phyloP scores from a whole-genome alignment of 2,797 vertebrate genomes.

The Acipenser transmontanus region DNA sequence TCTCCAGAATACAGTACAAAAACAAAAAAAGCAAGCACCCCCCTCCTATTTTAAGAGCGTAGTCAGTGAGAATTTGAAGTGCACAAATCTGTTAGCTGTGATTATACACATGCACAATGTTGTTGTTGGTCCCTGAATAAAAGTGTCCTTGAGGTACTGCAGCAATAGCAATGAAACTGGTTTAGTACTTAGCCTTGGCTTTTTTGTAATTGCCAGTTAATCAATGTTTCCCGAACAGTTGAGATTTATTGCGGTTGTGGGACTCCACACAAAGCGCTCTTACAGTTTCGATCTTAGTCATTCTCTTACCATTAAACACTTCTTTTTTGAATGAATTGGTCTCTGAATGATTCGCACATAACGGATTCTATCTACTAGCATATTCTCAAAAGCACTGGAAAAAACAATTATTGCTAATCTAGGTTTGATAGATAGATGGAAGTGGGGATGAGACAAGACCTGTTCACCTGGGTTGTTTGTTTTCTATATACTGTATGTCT shows the following conservation, averaged over 20 bases:
- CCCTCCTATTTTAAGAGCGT: too few species aligned
- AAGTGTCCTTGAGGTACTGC: too few species aligned
- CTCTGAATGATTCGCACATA: constrained; percentile 49
- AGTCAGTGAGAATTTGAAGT: too few species aligned
- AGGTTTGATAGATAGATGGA: too few species aligned
- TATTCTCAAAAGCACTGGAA: background rate
- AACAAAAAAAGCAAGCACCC: too few species aligned
- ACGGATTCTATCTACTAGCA: background rate
- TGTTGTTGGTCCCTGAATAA: too few species aligned
- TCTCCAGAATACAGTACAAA: too few species aligned
- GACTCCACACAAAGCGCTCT: constrained; percentile 45
- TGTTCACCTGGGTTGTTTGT: too few species aligned
- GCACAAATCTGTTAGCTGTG: too few species aligned
- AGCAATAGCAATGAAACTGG: constrained; percentile 26
- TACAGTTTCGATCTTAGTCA: constrained; percentile 56
- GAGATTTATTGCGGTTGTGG: constrained; percentile 52
- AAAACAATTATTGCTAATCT: background rate
- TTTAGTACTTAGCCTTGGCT: constrained; percentile 40
- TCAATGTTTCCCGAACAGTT: constrained; percentile 60
- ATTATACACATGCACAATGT: too few species aligned
- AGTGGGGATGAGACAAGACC: too few species aligned
- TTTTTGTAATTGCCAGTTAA: constrained; percentile 46
- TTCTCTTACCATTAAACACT: constrained; percentile 34
- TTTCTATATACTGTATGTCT: too few species aligned
- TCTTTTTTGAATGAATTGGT: constrained; percentile 33